Base-by-base conservation (phyloP, 1,140 invertebrate species). In the Zophobas atratus region DNA sequence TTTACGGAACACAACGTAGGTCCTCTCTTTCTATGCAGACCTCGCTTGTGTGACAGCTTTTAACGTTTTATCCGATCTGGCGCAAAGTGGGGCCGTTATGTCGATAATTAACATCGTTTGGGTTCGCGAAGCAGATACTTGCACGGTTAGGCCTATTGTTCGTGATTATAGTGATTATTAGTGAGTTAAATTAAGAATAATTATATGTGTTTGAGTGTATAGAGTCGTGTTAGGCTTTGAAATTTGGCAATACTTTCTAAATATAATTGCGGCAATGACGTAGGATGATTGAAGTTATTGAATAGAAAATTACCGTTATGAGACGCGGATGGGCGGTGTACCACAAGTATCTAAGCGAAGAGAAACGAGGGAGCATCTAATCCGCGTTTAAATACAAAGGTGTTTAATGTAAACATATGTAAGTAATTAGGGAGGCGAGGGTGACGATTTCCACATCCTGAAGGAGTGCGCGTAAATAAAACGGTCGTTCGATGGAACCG, bases 371-470 rank as follows among this genome's bases (percentile, higher is more conserved):
- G 33, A 33, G 60, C 60, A n/a, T 67, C 60, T 41, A 67, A 43
- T 43, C 60, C 60, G 60, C 60, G 33, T 67, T 67, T 67, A 67
- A 67, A 67, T 67, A 67, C 60, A 43, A 67, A 67, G 60, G 60
- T 67, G 60, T 67, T 67, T 67, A 67, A 67, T 67, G 60, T 43
- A 67, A 67, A 67, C 60, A 67, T 67, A 67, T 67, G 60, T 67
- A 67, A 67, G 60, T 67, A 67, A 67, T 67, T 67, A 67, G 60
- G n/a, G 39, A 41, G 60, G 39, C 39, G 39, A 43, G 39, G 60
- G 60, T 43, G 60, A 67, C 39, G 60, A 67, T 67, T 67, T 67
- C 38, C 38, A 67, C 60, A 67, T 67, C 39, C 60, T 67, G 39
- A 32, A 43, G 39, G 6, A 43, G 39, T 67, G 60, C 43, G 39